These are phyloP conservation scores for Falco punctatus DNA, from an alignment of 2,113 vertebrate genomes.

Conservation along the genomic window DNA sequence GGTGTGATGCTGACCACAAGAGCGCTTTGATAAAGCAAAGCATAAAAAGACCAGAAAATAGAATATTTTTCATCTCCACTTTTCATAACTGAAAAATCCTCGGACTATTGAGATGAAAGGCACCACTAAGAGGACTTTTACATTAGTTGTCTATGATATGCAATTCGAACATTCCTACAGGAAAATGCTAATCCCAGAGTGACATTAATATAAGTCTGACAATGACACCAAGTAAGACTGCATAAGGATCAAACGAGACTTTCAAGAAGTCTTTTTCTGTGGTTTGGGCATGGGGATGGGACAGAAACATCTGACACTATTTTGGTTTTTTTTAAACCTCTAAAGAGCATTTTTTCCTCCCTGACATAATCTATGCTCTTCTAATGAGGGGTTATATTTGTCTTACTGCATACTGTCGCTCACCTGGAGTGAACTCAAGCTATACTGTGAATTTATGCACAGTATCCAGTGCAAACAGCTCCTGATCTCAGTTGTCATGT, in stretches of 20 bases:
- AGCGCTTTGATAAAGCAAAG: conserved; percentile 39
- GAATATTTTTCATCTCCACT: conserved; percentile 7
- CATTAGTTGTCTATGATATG: background rate
- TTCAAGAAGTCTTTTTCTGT: background rate
- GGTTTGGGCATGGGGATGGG: background rate
- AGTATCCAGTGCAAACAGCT: background rate
- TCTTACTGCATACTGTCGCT: background rate
- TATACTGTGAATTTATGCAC: background rate
- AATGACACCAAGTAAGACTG: background rate
- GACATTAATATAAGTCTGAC: background rate
- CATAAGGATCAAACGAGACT: background rate
- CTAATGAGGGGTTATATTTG: background rate
- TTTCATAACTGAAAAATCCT: conserved; percentile 18
- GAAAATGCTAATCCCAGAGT: background rate
- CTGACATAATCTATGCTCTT: background rate
- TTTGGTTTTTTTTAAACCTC: background rate
- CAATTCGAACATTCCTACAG: background rate
- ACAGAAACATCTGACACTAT: background rate
- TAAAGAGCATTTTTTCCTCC: background rate
- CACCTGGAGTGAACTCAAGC: background rate
- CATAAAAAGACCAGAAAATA: background rate
- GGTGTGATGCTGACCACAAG: background rate
- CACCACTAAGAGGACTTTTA: background rate
- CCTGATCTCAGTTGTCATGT: background rate
- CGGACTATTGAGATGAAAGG: background rate